Evolutionary conservation across 2,797 vertebrate species (phyloP), one percentile per base, ranked within the genome.

Genomic region (Ptychadena robeensis): DNA sequence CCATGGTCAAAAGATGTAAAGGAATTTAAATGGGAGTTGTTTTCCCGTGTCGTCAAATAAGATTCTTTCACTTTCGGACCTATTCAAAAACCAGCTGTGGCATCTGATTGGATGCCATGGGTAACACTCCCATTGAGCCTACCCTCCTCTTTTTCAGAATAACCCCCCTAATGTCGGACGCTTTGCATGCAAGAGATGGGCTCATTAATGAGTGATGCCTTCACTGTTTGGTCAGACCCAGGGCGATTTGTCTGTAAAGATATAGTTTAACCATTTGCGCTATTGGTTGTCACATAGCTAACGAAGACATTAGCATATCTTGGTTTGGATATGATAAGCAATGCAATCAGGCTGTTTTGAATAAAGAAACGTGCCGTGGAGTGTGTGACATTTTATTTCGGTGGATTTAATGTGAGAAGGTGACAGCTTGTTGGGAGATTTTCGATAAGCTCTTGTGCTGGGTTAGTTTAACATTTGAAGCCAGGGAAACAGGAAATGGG

Each of bases 391-490:
- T 85, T 85, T 75, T 76, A 75, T 80, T 85, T 65, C 18, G 76
- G 73, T 73, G 66, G 64, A 70, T 85, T 80, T 85, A 69, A 32
- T 80, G 83, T 70, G 78, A 85, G 71, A 71, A 85, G 78, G 83
- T 85, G 78, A 85, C 83, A 85, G 78, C 77, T 80, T 80, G 78
- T 81, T 80, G 65, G 78, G 78, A 81, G 83, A 80, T 85, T 81
- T 80, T 76, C 44, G 78, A 85, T 85, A 85, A 85, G 66, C 78
- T 63, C 53, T 71, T 40, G 73, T 73, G 9, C 30, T 40, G 40
- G 80, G 66, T 80, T 80, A 86, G 87, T 88, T 91, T 89, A 90
- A 89, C 69, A 88, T 88, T 89, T 86, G 85, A 90, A 88, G 73
- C 32, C 79, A 85, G 75, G 77, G 87, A 83, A 74, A 53, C 86